Evolutionary conservation across 2,113 vertebrate genomes (phyloP), one percentile per base, ranked within the genome.

Genomic region (Pipa parva): DNA sequence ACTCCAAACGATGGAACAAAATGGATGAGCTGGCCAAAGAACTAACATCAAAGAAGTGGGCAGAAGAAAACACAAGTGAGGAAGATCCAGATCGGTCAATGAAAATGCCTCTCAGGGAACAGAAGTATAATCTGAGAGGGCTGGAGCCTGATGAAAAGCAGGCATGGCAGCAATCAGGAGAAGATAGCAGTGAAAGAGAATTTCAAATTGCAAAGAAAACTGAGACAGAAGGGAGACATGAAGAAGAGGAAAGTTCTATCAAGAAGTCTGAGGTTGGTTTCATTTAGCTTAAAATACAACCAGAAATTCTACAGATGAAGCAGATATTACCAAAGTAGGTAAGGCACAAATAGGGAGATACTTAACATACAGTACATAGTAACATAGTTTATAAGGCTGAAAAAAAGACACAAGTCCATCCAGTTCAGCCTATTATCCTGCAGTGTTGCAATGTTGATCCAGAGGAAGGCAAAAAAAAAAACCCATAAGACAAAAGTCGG

Each of bases 171-270:
- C 83, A 90, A 60, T 91, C 91, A 0, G 89, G 83, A 65, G 93
- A 95, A 70, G 85, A 83, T 25, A 73, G 75, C 36, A 57, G 76
- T 20, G 84, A 90, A 79, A 76, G 82, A 46, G 49, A 82, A 12
- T 86, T 92, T 69, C 88, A 87, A 1, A 83, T 90, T 65, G 85
- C 81, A 49, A 82, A 79, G 20, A 77, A 72, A 17, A 55, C 81
- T 18, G 63, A 79, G 37, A 84, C 83, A 0, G 91, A 93, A 76
- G 92, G 93, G 70, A 92, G 78, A 75, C 90, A 78, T 25, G 93
- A 93, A n/a, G 95, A 99, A 64, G 96, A 97, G 74, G 97, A 95
- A 71, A 99, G 97, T 0, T 92, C 90, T 74, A 90, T 84, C 75
- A 86, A 88, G 69, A 97, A 91, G 76, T 79, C 88, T 0, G 95